Evolutionary conservation across 2,797 vertebrate species (phyloP).

Genomic region (Chiloscyllium punctatum): DNA sequence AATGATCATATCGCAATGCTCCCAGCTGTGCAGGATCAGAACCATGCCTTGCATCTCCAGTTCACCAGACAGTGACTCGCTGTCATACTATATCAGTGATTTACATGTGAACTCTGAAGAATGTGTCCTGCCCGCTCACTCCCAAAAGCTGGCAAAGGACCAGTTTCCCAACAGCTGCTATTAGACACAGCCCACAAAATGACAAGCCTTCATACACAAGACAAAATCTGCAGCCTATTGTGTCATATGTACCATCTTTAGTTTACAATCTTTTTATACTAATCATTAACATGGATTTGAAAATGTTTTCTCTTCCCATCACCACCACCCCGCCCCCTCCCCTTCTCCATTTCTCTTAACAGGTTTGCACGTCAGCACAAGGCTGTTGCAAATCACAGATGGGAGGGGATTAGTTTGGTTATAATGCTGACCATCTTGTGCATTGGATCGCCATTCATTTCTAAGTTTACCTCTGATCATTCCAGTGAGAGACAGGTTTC

Average conservation of each 20-base stretch:
- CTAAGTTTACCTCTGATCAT: not conserved
- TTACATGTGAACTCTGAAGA: slow-evolving; percentile 37
- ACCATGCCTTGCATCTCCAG: not conserved
- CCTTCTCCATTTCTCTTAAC: not conserved
- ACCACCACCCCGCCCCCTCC: not conserved
- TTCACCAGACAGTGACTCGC: not conserved
- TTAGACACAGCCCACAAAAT: not conserved
- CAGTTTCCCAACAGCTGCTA: slow-evolving; percentile 21
- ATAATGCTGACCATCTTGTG: not conserved
- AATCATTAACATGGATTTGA: slow-evolving; percentile 43
- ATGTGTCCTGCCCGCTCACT: slow-evolving; percentile 12
- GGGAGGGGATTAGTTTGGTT: not conserved
- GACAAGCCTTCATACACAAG: slow-evolving; percentile 1
- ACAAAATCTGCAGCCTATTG: not conserved
- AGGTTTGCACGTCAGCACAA: not conserved
- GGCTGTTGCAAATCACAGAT: not conserved
- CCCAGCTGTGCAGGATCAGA: not conserved
- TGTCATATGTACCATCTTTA: not conserved
- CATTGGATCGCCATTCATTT: not conserved
- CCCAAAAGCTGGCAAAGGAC: not conserved
- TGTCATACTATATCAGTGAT: slow-evolving; percentile 24
- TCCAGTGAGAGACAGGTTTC: not conserved
- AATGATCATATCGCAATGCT: not conserved
- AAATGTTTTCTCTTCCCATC: not conserved
- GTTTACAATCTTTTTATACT: slow-evolving; percentile 45